These are phyloP conservation scores for Andrena dorsata DNA, from an alignment of 2,888 invertebrate species.

Conservation along the genomic window DNA sequence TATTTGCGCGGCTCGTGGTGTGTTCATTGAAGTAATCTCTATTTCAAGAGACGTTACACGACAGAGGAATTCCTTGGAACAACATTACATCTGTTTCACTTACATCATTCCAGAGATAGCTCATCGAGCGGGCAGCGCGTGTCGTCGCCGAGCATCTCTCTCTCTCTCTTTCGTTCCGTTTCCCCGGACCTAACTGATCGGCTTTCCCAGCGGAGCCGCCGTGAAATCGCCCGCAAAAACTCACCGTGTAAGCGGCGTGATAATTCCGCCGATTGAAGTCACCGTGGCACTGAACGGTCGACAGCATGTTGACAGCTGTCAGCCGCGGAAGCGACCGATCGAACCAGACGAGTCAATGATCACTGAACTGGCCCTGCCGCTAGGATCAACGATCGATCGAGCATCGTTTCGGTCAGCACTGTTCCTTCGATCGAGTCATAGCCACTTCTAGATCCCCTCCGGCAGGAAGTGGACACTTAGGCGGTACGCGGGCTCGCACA, in stretches of 20 bases:
- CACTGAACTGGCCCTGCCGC: conserved; percentile 22
- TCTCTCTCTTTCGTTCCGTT: neutral
- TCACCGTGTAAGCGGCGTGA: conserved; percentile 68
- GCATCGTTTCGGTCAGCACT: conserved; percentile 41
- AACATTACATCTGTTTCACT: conserved; percentile 60
- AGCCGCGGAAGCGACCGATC: conserved; percentile 30
- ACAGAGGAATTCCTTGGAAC: conserved; percentile 59
- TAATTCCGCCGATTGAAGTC: conserved; percentile 71
- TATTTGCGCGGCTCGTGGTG: conserved; percentile 22
- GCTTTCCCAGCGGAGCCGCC: neutral
- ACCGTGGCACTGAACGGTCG: conserved; percentile 73
- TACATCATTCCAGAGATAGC: conserved; percentile 55
- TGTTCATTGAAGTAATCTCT: conserved; percentile 60
- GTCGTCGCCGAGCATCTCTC: conserved; percentile 30
- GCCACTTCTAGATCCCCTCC: conserved; percentile 1
- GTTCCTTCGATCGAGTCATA: conserved; percentile 27
- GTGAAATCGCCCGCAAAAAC: conserved; percentile 33
- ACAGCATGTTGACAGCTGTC: conserved; percentile 74
- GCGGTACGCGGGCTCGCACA: neutral
- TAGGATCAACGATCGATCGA: conserved; percentile 42
- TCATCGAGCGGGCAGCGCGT: conserved; percentile 12
- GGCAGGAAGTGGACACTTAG: conserved; percentile 13
- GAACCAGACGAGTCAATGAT: conserved; percentile 24
- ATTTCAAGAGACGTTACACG: conserved; percentile 62
- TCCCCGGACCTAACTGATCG: neutral